These are phyloP conservation scores for Hirtodrosophila histrioides DNA, from an alignment of 2,888 invertebrate species.

Conservation along the genomic window DNA sequence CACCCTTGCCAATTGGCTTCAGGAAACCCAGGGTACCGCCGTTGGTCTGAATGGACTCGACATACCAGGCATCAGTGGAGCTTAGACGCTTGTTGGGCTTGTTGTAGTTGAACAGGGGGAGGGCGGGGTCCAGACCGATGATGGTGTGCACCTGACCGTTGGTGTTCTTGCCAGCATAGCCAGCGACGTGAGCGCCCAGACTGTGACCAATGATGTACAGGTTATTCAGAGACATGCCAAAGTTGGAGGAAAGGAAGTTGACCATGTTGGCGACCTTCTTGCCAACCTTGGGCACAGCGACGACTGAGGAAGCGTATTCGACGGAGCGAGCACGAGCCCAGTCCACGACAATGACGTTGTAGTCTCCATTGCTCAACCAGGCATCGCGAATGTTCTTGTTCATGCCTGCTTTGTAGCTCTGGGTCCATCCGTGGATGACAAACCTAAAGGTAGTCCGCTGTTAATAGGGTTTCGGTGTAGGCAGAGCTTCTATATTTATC, in stretches of 20 bases:
- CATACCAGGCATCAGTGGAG: conserved; percentile 77
- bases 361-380: conserved; percentile 86
- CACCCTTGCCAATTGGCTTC: conserved; percentile 84
- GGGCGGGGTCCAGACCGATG: conserved; percentile 84
- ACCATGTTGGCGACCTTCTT: conserved; percentile 73
- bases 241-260: conserved; percentile 84
- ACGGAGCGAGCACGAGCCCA: conserved; percentile 86
- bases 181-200: conserved; percentile 87
- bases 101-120: conserved; percentile 77
- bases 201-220: conserved; percentile 87
- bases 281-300: conserved; percentile 79
- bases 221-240: conserved; percentile 84
- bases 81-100: conserved; percentile 70
- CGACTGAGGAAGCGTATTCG: conserved; percentile 86
- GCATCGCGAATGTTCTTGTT: conserved; percentile 82
- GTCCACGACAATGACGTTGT: conserved; percentile 87
- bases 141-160: conserved; percentile 86
- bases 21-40: conserved; percentile 81
- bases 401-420: conserved; percentile 84
- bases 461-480: not conserved
- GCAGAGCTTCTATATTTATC: not conserved
- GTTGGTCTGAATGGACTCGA: conserved; percentile 83
- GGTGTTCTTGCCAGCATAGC: conserved; percentile 86
- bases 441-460: conserved; percentile 51
- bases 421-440: conserved; percentile 87